Base-by-base conservation (phyloP, 1,140 invertebrate species). In the Drosophila sulfurigaster region DNA sequence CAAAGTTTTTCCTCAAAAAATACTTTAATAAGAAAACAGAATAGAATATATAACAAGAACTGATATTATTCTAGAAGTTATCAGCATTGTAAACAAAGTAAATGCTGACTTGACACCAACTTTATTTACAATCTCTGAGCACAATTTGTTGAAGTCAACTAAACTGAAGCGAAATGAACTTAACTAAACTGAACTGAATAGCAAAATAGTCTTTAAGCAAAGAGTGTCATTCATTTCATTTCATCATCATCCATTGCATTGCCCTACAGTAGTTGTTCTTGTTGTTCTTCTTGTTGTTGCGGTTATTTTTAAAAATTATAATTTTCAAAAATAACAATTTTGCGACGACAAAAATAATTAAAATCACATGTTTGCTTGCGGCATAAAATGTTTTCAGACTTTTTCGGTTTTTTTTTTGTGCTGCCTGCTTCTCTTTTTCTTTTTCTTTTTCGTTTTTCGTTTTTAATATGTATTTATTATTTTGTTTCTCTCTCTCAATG, bases 301-400 rank as follows among this genome's bases (percentile, higher is more conserved):
- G 78, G 71, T 88, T 87, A 87, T 87, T 87, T 87, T 82, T 87
- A 88, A 82, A 82, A 88, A 77, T 88, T 87, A 82, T 87, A 88
- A 82, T 87, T 87, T 87, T 87, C 80, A 87, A 87, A 87, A 87
- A 87, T 87, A 87, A 86, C 86, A 86, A 87, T 76, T 72, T 63
- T 67, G 83, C 83, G 83, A 87, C 79, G 80, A 86, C 82, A 88
- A 87, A 88, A 87, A 87, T 88, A 87, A 87, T 88, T 81, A 87
- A 87, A 87, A 87, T 87, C 83, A 87, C 83, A 87, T 87, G 83
- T 87, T 87, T 87, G 83, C 83, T 87, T 89, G 83, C 83, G 83
- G 83, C 83, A 87, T 87, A 80, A 87, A 83, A 82, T 76, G 63
- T 76, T 74, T 74, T 74, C 56, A 60, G 71, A 60, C 64, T 54